Conservation (phyloP, 2,113 vertebrate genomes). For the Ellobius talpinus region DNA sequence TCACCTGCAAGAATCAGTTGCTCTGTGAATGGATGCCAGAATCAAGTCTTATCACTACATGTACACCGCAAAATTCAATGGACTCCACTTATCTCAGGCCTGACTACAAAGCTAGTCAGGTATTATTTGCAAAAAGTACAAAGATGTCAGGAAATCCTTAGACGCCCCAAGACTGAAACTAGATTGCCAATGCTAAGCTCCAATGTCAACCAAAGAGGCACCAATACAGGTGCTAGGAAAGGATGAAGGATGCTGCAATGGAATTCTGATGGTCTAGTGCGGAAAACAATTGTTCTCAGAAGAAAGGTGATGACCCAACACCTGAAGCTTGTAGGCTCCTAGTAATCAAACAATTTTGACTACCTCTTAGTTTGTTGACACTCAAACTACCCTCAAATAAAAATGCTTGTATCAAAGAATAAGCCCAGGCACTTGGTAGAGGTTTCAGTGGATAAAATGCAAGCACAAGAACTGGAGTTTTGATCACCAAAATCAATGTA, state of each 20-base stretch:
- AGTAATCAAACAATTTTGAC: not conserved
- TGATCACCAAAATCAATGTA: not conserved
- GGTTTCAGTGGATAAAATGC: not conserved
- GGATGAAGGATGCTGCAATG: no score
- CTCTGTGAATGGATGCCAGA: not conserved
- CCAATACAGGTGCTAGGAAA: not conserved
- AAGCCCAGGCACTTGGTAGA: not conserved
- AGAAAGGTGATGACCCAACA: not conserved
- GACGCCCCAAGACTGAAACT: not conserved
- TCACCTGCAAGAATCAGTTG: slow-evolving; percentile 40
- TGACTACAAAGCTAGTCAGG: not conserved
- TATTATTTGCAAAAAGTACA: not conserved
- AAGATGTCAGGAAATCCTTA: not conserved
- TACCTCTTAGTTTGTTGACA: not conserved
- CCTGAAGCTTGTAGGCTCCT: not conserved
- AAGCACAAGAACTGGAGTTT: not conserved
- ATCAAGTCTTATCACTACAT: slow-evolving; percentile 19
- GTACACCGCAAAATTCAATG: not conserved
- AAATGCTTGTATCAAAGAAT: not conserved
- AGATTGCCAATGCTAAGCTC: not conserved
- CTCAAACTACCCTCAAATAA: slow-evolving; percentile 7
- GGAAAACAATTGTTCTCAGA: not conserved
- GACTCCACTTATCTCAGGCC: not conserved
- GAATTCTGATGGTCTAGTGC: not conserved
- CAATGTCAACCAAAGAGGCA: not conserved